Evolutionary conservation across 2,888 invertebrate species (phyloP).

Genomic region (Parnassius smintheus): DNA sequence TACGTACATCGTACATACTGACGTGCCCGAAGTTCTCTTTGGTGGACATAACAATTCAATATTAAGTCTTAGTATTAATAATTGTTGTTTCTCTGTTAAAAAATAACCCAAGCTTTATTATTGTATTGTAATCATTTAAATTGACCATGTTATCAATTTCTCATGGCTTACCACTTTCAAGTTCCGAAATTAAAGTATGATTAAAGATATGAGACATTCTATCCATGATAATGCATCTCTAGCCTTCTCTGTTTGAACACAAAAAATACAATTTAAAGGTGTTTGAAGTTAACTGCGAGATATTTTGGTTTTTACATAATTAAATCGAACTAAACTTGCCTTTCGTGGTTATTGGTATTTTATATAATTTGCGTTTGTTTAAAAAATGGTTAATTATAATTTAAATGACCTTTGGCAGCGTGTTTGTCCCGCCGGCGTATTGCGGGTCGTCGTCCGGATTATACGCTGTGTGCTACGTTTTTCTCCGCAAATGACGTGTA

Average conservation of each 20-base stretch:
- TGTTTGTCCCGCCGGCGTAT: neutral
- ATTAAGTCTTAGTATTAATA: no score
- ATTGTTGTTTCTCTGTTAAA: no score
- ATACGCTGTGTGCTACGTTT: neutral
- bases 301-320: no score
- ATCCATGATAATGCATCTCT: neutral
- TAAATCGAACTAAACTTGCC: no score
- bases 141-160: neutral
- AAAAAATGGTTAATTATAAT: slow-evolving; percentile 6
- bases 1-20: no score
- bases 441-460: slow-evolving; percentile 11
- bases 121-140: no score
- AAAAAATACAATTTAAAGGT: neutral
- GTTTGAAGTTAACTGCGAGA: no score
- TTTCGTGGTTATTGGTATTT: neutral
- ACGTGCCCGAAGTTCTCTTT: no score
- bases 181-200: no score
- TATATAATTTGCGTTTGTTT: neutral
- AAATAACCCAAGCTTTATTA: no score
- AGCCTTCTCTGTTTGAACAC: neutral
- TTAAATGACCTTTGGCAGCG: slow-evolving; percentile 15
- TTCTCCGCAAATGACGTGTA: slow-evolving; percentile 2
- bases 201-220: neutral
- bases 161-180: neutral
- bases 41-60: no score